Conservation (phyloP, 1,140 invertebrate genomes). For the Melanaphis sacchari region DNA sequence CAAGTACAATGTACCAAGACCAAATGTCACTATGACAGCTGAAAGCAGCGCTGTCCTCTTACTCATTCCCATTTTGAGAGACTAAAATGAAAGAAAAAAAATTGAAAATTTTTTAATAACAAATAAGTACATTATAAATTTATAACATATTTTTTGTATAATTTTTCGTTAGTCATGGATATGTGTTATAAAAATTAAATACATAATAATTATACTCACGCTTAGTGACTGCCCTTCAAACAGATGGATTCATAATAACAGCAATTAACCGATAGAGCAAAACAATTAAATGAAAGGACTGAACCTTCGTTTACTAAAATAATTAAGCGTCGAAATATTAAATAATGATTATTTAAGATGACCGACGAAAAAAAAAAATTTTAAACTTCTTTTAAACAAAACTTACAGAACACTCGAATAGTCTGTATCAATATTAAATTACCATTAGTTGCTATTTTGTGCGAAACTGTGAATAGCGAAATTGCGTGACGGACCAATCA, state of each 20-base stretch:
- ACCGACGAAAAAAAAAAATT: too few species aligned
- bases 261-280: background rate
- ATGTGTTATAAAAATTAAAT: too few species aligned
- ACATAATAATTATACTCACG: too few species aligned
- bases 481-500: too few species aligned
- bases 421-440: background rate
- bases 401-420: background rate
- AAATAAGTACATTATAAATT: background rate
- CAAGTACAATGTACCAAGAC: slow-evolving; percentile 23
- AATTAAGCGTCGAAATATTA: background rate
- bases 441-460: background rate
- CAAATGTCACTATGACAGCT: slow-evolving; percentile 23
- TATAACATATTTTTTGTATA: background rate
- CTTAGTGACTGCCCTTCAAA: background rate
- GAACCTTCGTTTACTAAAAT: background rate
- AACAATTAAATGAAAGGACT: background rate
- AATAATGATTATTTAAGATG: background rate
- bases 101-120: background rate
- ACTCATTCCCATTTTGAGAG: slow-evolving; percentile 16
- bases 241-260: background rate
- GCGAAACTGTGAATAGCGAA: background rate
- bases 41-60: slow-evolving; percentile 41
- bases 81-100: background rate
- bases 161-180: too few species aligned
- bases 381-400: background rate